A percentile compares a stretch with the other conserved stretches of the same genome.
Evolutionary conservation across 2,888 invertebrate genomes (phyloP).

Genomic region (Hypomecis atomaria): DNA sequence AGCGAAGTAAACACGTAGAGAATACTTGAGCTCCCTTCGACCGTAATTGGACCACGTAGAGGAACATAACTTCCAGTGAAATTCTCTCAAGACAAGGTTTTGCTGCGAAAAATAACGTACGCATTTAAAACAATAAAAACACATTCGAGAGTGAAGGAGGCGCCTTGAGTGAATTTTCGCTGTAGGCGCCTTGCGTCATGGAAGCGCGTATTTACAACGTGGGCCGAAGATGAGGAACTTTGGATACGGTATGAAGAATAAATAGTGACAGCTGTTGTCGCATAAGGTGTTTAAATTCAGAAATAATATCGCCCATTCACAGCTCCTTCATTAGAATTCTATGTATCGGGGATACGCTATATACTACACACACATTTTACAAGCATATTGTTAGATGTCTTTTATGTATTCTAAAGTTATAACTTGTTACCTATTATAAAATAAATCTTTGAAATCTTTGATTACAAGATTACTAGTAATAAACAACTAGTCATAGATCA

Average conservation of each 20-base stretch:
- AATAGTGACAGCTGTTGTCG: too few species aligned
- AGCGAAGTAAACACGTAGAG: slow-evolving; percentile 44
- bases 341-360: too few species aligned
- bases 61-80: slow-evolving; percentile 64
- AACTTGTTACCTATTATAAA: too few species aligned
- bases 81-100: slow-evolving; percentile 59
- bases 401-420: too few species aligned
- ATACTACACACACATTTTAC: too few species aligned
- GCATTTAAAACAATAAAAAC: slow-evolving; percentile 80
- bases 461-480: too few species aligned
- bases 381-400: too few species aligned
- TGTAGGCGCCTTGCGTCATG: slow-evolving; percentile 49
- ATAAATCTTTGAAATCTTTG: too few species aligned
- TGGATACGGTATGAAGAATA: slow-evolving; percentile 50
- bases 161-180: slow-evolving; percentile 74
- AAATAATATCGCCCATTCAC: too few species aligned
- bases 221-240: slow-evolving; percentile 33
- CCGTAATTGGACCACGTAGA: slow-evolving; percentile 68
- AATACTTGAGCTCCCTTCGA: slow-evolving; percentile 52
- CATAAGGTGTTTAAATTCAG: too few species aligned
- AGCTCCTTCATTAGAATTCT: too few species aligned
- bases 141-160: slow-evolving; percentile 68
- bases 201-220: slow-evolving; percentile 53
- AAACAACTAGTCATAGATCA: too few species aligned
- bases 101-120: slow-evolving; percentile 72